phyloP scores from a whole-genome alignment of 1,140 invertebrate species.

The Schlechtendalia chinensis region DNA sequence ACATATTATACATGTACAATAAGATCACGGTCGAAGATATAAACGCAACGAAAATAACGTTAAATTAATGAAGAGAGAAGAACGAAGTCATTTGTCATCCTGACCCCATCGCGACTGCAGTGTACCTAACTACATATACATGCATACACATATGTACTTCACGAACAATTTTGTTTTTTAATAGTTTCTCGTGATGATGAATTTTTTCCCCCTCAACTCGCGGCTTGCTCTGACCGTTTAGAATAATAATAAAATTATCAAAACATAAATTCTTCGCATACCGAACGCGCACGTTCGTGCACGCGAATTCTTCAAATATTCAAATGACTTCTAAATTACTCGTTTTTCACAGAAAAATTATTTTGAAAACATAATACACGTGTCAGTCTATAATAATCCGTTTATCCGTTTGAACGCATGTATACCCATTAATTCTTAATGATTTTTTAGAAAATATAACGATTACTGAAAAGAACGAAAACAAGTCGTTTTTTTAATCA shows the following conservation, averaged over 20 bases:
- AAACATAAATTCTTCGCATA: too few species aligned
- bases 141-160: too few species aligned
- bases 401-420: too few species aligned
- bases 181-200: neutral
- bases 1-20: too few species aligned
- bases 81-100: conserved; percentile 30
- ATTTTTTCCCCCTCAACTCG: too few species aligned
- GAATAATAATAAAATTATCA: neutral
- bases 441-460: too few species aligned
- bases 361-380: neutral
- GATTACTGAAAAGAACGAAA: neutral
- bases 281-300: neutral
- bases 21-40: conserved; percentile 23
- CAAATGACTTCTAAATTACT: neutral
- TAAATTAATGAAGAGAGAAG: conserved; percentile 30
- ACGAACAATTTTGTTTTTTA: neutral
- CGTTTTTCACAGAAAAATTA: neutral
- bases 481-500: neutral
- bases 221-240: too few species aligned
- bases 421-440: too few species aligned
- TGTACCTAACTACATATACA: neutral
- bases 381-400: neutral
- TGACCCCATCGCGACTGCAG: neutral
- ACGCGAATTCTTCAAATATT: neutral
- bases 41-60: conserved; percentile 9